phyloP scores from a whole-genome alignment of 2,113 vertebrate genomes.

The Podilymbus podiceps region DNA sequence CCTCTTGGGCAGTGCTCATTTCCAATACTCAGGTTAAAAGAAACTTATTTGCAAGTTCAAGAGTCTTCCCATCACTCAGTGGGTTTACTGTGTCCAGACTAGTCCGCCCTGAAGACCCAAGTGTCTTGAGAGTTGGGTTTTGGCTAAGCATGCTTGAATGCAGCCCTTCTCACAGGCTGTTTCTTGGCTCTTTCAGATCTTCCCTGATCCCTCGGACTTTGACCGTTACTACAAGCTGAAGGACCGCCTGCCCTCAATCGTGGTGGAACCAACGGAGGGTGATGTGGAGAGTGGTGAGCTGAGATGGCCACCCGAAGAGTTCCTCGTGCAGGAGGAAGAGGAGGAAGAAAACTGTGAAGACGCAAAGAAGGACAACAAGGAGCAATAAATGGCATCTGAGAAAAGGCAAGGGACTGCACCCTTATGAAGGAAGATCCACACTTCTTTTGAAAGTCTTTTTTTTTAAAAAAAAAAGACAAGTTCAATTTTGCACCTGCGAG shows the following conservation, averaged over 20 bases:
- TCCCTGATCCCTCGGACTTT: constrained; percentile 93
- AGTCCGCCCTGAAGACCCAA: neutral
- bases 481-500: constrained; percentile 80
- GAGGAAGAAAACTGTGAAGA: constrained; percentile 78
- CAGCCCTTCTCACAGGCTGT: neutral
- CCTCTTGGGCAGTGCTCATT: neutral
- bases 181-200: constrained; percentile 83
- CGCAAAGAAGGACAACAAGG: constrained; percentile 75
- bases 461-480: constrained; percentile 59
- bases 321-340: constrained; percentile 86
- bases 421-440: constrained; percentile 63
- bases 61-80: neutral
- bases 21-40: neutral
- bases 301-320: constrained; percentile 96
- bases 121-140: neutral
- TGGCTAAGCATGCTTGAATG: neutral
- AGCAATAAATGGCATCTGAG: constrained; percentile 73
- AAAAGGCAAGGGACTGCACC: constrained; percentile 62
- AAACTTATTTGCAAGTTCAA: neutral
- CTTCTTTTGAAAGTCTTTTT: constrained; percentile 68
- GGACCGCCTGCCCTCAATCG: constrained; percentile 94
- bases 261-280: constrained; percentile 93
- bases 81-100: neutral
- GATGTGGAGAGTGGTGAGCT: constrained; percentile 97
- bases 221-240: constrained; percentile 97